Percentiles rank a stretch among this genome's conserved stretches.
These are phyloP conservation scores for Heterodera carotae DNA, from an alignment of 1,140 invertebrate species.

Conservation along the genomic window DNA sequence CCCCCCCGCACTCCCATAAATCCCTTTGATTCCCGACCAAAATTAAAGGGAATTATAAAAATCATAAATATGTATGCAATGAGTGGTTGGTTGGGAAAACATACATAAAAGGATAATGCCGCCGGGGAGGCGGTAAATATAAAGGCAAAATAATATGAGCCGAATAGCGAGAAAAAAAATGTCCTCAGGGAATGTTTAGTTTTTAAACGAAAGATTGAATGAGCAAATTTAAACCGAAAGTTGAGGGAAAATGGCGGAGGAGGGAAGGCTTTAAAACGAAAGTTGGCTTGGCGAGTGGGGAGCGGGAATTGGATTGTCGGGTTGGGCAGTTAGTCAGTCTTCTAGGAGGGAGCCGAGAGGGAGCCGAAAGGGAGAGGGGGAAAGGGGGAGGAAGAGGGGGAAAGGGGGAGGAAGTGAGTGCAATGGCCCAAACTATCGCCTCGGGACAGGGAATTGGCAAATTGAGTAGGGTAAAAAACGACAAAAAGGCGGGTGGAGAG, in stretches of 20 bases:
- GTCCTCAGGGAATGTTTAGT: slow-evolving; percentile 6
- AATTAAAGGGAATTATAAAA: not conserved
- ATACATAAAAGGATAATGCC: not conserved
- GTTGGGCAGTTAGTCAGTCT: slow-evolving; percentile 20
- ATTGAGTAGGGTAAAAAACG: slow-evolving; percentile 3
- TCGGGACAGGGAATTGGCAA: slow-evolving; percentile 7
- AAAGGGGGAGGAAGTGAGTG: not conserved
- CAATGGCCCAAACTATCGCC: not conserved
- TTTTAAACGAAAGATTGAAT: slow-evolving; percentile 14
- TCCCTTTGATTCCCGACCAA: not conserved
- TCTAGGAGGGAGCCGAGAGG: slow-evolving; percentile 4
- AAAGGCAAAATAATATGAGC: not conserved
- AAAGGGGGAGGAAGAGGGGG: too few species aligned
- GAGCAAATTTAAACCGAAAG: slow-evolving; percentile 5
- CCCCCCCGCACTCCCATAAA: not conserved
- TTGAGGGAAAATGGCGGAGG: slow-evolving; percentile 3
- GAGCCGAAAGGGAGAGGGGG: too few species aligned
- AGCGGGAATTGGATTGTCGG: slow-evolving; percentile 12
- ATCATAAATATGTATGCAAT: not conserved
- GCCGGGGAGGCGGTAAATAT: too few species aligned
- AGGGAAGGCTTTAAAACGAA: slow-evolving; percentile 15
- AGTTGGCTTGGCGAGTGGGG: not conserved
- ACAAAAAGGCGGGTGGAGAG: slow-evolving; percentile 9
- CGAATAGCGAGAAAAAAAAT: not conserved
- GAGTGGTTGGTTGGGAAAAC: not conserved